Evolutionary conservation across 2,888 invertebrate species (phyloP).

Genomic region (Pandemis heparana): DNA sequence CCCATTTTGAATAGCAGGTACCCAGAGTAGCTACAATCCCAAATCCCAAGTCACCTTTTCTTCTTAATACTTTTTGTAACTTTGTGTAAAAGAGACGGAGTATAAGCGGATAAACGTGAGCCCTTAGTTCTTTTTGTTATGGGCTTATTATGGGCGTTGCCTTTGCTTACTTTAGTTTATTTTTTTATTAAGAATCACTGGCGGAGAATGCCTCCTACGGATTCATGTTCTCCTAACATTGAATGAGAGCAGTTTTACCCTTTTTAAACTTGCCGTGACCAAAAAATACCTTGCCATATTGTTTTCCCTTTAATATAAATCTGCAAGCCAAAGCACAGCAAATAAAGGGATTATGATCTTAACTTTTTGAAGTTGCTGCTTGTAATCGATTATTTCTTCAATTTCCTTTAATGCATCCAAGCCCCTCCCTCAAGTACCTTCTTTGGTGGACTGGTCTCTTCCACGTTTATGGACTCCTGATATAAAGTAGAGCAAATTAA

Average conservation of each 20-base stretch:
- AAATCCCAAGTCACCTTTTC: slow-evolving; percentile 6
- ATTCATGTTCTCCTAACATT: slow-evolving; percentile 19
- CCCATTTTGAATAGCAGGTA: slow-evolving; percentile 5
- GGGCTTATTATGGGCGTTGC: slow-evolving; percentile 28
- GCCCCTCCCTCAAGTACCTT: background rate
- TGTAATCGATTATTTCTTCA: background rate
- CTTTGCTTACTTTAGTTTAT: slow-evolving; percentile 8
- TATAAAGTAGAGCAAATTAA: slow-evolving; percentile 35
- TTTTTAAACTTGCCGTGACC: slow-evolving; percentile 11
- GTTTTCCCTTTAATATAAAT: no score
- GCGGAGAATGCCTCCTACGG: slow-evolving; percentile 21
- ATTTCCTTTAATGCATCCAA: background rate
- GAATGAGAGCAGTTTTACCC: slow-evolving; percentile 41
- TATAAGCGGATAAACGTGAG: slow-evolving; percentile 9
- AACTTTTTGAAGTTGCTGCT: no score
- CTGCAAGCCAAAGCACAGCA: no score
- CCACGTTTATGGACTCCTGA: slow-evolving; percentile 25
- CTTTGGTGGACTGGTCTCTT: slow-evolving; percentile 2
- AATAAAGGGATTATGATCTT: no score
- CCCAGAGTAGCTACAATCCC: background rate
- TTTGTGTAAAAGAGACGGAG: slow-evolving; percentile 28
- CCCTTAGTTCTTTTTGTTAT: slow-evolving; percentile 17
- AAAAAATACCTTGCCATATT: no score
- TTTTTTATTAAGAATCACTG: slow-evolving; percentile 22
- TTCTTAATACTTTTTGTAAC: slow-evolving; percentile 11